Evolutionary conservation across 1,140 invertebrate species (phyloP).

Genomic region (Drosophila malerkotliana): DNA sequence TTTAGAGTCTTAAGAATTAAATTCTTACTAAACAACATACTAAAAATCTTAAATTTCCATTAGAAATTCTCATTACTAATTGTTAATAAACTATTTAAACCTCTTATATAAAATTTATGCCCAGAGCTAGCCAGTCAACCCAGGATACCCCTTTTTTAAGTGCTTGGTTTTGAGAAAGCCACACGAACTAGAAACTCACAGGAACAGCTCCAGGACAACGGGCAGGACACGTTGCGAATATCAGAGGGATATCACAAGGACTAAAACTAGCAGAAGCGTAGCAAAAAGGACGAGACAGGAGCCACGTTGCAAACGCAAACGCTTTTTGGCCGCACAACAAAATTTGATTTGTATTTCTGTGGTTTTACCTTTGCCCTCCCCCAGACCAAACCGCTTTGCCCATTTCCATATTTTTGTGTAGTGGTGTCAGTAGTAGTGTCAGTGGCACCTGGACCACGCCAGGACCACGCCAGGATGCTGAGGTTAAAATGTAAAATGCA

Average conservation of each 20-base stretch:
- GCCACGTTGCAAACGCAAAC: slow-evolving; percentile 60
- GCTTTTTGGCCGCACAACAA: slow-evolving; percentile 79
- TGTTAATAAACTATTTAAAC: background rate
- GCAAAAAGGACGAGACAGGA: background rate
- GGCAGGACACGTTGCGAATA: slow-evolving; percentile 11
- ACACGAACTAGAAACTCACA: slow-evolving; percentile 21
- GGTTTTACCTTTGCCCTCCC: slow-evolving; percentile 74
- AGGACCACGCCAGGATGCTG: slow-evolving; percentile 64
- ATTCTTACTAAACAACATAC: background rate
- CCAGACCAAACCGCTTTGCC: slow-evolving; percentile 2
- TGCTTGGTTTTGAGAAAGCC: slow-evolving; percentile 21
- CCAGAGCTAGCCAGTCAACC: background rate
- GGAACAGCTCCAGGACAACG: slow-evolving; percentile 38
- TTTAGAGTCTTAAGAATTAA: too few species aligned
- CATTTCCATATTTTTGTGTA: background rate
- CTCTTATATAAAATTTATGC: background rate
- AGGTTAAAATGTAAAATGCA: slow-evolving; percentile 83
- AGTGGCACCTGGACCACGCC: slow-evolving; percentile 75
- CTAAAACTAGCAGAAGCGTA: background rate
- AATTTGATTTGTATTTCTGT: slow-evolving; percentile 83
- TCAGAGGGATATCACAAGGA: background rate
- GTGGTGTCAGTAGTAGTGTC: slow-evolving; percentile 64
- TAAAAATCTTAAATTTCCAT: background rate
- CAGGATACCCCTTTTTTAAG: background rate
- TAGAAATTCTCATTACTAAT: background rate